Percentiles rank a stretch among this genome's conserved stretches.
Conservation (phyloP, 2,797 vertebrate genomes). For the Pipistrellus kuhlii region DNA sequence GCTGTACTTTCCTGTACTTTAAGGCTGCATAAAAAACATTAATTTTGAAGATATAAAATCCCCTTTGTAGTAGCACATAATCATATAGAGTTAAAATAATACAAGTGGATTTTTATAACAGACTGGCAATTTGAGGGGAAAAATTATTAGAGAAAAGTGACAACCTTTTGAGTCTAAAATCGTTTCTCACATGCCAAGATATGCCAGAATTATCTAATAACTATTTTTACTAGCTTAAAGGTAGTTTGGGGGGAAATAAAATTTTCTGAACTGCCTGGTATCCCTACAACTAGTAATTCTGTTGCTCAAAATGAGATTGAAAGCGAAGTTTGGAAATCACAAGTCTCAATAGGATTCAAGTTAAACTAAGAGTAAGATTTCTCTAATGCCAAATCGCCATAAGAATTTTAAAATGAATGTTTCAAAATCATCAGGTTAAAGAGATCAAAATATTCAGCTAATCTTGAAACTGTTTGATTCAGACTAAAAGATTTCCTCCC, state of each 20-base stretch:
- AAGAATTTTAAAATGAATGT: conserved; percentile 18
- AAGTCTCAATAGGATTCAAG: not conserved
- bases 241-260: not conserved
- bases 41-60: conserved; percentile 4
- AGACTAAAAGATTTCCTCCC: not conserved
- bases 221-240: conserved; percentile 26
- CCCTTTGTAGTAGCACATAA: not conserved
- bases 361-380: conserved; percentile 18
- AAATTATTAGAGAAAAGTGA: conserved; percentile 31
- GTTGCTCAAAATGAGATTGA: conserved; percentile 28
- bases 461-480: not conserved
- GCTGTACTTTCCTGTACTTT: conserved; percentile 21
- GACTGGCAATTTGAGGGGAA: not conserved
- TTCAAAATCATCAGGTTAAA: not conserved
- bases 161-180: not conserved
- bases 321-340: conserved; percentile 25
- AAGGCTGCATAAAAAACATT: conserved; percentile 52
- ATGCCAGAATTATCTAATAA: conserved; percentile 11
- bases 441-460: not conserved
- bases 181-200: not conserved
- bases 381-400: not conserved
- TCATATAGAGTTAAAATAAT: not conserved
- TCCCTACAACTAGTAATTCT: conserved; percentile 2
- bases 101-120: not conserved
- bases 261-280: not conserved